Conservation (phyloP, 2,888 invertebrate species). For the Timema podura region DNA sequence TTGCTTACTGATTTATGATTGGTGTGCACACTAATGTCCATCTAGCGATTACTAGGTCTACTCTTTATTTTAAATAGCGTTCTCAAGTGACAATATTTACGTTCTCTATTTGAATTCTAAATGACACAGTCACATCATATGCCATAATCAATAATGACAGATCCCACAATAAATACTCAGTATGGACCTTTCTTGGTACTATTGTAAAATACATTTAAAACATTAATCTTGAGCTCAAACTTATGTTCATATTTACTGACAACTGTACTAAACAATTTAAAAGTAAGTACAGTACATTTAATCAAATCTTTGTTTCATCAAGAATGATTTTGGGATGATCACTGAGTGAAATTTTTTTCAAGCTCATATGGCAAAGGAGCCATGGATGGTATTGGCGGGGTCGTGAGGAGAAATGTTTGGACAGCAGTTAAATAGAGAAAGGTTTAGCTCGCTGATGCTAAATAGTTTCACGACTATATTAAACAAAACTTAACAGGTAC, state of each 20-base stretch:
- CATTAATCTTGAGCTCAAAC: no score
- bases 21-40: no score
- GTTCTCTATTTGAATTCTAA: no score
- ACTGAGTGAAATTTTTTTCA: background rate
- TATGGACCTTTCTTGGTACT: no score
- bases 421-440: background rate
- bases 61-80: no score
- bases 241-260: background rate
- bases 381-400: background rate
- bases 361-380: background rate
- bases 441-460: background rate
- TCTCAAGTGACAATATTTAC: no score
- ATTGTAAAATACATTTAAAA: no score
- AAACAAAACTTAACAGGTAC: background rate
- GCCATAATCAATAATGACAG: no score
- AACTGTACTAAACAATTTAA: background rate
- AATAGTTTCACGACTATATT: background rate
- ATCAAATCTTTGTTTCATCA: background rate
- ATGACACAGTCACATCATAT: no score
- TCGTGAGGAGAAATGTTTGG: background rate
- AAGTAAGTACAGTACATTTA: background rate
- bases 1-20: no score
- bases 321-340: background rate
- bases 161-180: no score
- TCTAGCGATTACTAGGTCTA: no score